Base-by-base conservation (phyloP, 2,797 vertebrate genomes). In the Galago senegalensis region DNA sequence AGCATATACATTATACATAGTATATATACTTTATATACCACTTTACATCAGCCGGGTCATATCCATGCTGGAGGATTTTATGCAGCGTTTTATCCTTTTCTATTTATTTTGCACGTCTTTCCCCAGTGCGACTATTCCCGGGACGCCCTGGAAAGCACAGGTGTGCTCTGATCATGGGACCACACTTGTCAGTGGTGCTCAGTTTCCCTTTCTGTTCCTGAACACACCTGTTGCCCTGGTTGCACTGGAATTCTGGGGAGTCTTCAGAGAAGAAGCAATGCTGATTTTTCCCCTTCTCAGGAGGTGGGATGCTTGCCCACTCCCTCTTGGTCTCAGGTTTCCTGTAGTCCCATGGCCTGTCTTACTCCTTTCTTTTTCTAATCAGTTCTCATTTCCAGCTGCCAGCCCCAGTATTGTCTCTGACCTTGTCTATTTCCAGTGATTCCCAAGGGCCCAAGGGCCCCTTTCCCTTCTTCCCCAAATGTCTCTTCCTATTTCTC, bases 361-460 rank as follows among this genome's bases (percentile, higher is more conserved):
- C 72, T 46, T 40, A 25, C 12, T 67, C 46, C 69, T 56, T 82
- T 77, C 37, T 75, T 16, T 86, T 80, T 69, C 65, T 58, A 27
- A 76, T 1, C 27, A n/a, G 14, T 61, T 81, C 81, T 27, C 34
- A 10, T 82, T n/a, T 69, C 23, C 0, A 93, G 16, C 56, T 40
- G 14, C 61, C 43, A 37, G 37, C 12, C 56, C 60, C 49, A 43
- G 2, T 56, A 11, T 25, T 63, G 87, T 72, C 75, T 72, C 89
- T 46, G 72, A 96, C 40, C 29, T 91, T 29, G 11, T 81, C 75
- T 87, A 10, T 85, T 89, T 87, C 67, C 56, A 7, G 31, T 27
- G 27, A 80, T 40, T 84, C 60, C 83, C 82, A 61, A 65, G 69
- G 76, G 0, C 11, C 61, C 13, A 61, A 17, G 4, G 4, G 21